Percentiles rank a stretch among this genome's conserved stretches.
Evolutionary conservation across 2,797 vertebrate genomes (phyloP).

Genomic region (Erethizon dorsatum): DNA sequence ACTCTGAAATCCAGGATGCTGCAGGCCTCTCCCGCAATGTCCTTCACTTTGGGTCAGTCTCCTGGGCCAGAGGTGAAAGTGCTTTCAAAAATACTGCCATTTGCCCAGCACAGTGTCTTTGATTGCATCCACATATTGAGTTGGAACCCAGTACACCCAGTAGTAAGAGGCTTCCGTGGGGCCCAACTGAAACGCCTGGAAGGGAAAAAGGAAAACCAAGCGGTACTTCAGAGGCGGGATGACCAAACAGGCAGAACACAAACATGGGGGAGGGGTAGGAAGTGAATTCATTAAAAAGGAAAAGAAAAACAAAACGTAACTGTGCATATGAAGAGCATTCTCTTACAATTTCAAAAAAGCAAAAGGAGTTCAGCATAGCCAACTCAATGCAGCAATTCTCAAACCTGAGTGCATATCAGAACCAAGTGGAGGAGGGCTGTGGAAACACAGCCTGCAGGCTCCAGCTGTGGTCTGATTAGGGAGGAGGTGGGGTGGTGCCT

Average conservation of each 20-base stretch:
- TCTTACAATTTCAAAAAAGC: neutral
- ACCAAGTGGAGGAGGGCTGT: neutral
- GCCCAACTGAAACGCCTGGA: slow-evolving; percentile 97
- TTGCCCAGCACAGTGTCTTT: slow-evolving; percentile 99
- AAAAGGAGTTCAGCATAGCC: neutral
- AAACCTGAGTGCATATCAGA: neutral
- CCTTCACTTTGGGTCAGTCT: slow-evolving; percentile 93
- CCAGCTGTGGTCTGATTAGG: neutral
- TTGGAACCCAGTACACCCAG: slow-evolving; percentile 99
- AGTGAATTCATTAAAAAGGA: neutral
- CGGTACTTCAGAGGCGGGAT: slow-evolving; percentile 75
- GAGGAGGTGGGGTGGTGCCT: neutral
- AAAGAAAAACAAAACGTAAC: neutral
- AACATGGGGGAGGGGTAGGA: neutral
- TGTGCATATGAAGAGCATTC: neutral
- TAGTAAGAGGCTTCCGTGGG: slow-evolving; percentile 99
- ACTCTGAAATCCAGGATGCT: slow-evolving; percentile 89
- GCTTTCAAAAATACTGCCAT: slow-evolving; percentile 99
- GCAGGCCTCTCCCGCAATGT: slow-evolving; percentile 93
- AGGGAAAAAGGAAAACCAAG: slow-evolving; percentile 86
- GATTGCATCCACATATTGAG: slow-evolving; percentile 99
- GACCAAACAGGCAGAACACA: slow-evolving; percentile 51
- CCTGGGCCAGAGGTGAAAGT: slow-evolving; percentile 97
- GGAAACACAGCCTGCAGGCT: neutral
- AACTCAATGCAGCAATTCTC: slow-evolving; percentile 39